phyloP scores from a whole-genome alignment of 2,797 vertebrate genomes.

The Antrozous pallidus region DNA sequence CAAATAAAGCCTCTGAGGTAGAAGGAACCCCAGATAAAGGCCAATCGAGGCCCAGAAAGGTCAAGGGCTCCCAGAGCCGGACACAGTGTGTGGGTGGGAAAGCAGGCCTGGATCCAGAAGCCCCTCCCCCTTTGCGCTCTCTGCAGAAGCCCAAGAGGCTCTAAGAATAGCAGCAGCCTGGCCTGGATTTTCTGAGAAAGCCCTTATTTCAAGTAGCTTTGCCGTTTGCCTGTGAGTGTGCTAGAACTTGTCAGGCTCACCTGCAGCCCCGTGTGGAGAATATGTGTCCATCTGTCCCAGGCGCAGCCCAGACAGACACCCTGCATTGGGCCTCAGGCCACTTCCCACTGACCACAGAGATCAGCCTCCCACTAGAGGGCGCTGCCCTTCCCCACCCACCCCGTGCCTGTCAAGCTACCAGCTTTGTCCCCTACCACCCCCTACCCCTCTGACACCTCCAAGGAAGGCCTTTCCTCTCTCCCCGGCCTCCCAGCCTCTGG shows the following conservation, averaged over 20 bases:
- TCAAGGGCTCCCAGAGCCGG: not conserved
- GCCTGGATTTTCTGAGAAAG: conserved; percentile 37
- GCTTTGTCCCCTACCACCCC: too few species aligned
- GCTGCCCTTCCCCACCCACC: accelerated
- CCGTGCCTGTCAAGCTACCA: not conserved
- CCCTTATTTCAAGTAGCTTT: not conserved
- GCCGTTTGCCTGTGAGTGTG: not conserved
- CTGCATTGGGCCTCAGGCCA: not conserved
- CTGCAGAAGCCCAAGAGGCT: not conserved
- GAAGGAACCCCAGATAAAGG: not conserved
- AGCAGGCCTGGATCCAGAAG: not conserved
- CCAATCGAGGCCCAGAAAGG: not conserved
- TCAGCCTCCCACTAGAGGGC: accelerated
- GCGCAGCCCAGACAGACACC: not conserved
- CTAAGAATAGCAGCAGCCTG: conserved; percentile 20
- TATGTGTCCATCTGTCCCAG: not conserved
- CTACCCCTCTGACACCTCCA: too few species aligned
- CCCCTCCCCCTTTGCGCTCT: not conserved
- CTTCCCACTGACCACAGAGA: not conserved
- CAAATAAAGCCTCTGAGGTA: not conserved
- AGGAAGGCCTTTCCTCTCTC: not conserved
- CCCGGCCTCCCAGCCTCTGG: not conserved
- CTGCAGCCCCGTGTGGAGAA: not conserved
- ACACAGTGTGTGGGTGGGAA: not conserved
- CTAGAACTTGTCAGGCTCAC: not conserved